These are phyloP conservation scores for Euzophera pinguis DNA, from an alignment of 2,888 invertebrate genomes.

Conservation along the genomic window DNA sequence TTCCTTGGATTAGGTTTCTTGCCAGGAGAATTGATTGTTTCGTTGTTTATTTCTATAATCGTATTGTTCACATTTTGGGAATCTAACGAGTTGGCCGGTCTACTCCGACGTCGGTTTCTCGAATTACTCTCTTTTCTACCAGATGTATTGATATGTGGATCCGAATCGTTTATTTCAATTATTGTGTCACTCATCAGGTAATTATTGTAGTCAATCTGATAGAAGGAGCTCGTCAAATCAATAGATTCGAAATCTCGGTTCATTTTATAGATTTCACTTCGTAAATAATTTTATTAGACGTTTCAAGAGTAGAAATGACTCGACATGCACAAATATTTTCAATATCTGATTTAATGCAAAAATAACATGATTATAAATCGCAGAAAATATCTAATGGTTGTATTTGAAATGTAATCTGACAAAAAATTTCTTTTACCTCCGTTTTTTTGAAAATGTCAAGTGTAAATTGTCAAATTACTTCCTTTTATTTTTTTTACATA, in stretches of 20 bases:
- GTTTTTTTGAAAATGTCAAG: conserved; percentile 6
- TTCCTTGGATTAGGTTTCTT: not conserved
- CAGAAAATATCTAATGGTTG: not conserved
- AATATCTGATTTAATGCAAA: not conserved
- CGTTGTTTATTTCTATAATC: not conserved
- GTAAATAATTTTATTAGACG: not conserved
- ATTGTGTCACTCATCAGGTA: not conserved
- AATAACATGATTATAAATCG: not conserved
- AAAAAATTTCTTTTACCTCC: not conserved
- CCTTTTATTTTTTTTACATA: not conserved
- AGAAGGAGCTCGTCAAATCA: conserved; percentile 6
- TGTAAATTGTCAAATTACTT: conserved; percentile 9
- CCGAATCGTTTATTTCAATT: not conserved
- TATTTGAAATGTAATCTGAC: not conserved
- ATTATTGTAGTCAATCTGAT: not conserved
- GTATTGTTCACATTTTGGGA: not conserved
- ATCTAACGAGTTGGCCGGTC: not conserved
- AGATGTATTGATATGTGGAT: not conserved
- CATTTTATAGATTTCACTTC: not conserved
- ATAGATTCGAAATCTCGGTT: not conserved
- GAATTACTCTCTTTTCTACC: not conserved
- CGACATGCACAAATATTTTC: not conserved
- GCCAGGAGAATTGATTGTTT: not conserved
- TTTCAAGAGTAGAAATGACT: not conserved
- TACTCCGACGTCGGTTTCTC: not conserved